Percentiles rank a stretch among this genome's conserved stretches.
Evolutionary conservation across 2,888 invertebrate genomes (phyloP).

Genomic region (Hemaris fuciformis): DNA sequence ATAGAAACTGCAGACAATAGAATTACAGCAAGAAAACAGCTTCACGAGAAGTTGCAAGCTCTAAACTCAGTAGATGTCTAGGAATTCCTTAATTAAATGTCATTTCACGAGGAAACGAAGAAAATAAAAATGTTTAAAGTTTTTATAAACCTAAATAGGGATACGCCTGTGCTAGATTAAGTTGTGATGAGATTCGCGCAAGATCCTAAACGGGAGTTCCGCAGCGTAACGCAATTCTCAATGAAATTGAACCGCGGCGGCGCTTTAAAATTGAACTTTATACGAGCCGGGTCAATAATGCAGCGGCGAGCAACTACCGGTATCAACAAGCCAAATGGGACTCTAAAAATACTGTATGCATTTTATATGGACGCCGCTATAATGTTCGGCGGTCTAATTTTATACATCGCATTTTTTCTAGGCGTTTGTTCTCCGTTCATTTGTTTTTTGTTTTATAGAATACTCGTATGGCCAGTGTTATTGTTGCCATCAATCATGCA

Average conservation of each 20-base stretch:
- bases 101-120: background rate
- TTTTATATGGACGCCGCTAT: conserved; percentile 28
- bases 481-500: background rate
- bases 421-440: background rate
- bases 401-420: background rate
- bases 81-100: background rate
- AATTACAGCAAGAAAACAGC: background rate
- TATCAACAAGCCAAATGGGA: conserved; percentile 49
- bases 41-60: background rate
- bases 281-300: conserved; percentile 44
- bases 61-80: background rate
- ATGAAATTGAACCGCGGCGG: conserved; percentile 15
- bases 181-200: background rate
- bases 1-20: background rate
- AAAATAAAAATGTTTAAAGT: background rate
- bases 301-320: conserved; percentile 43
- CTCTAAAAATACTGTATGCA: conserved; percentile 48
- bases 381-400: background rate
- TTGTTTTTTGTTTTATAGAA: background rate
- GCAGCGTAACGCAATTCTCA: conserved; percentile 13
- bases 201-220: conserved; percentile 7
- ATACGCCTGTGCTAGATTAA: background rate
- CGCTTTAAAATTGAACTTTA: conserved; percentile 22
- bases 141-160: background rate
- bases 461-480: background rate